Percentiles rank a stretch among this genome's conserved stretches.
These are phyloP conservation scores for Lichenostomus cassidix DNA, from an alignment of 2,113 vertebrate species.

Conservation along the genomic window DNA sequence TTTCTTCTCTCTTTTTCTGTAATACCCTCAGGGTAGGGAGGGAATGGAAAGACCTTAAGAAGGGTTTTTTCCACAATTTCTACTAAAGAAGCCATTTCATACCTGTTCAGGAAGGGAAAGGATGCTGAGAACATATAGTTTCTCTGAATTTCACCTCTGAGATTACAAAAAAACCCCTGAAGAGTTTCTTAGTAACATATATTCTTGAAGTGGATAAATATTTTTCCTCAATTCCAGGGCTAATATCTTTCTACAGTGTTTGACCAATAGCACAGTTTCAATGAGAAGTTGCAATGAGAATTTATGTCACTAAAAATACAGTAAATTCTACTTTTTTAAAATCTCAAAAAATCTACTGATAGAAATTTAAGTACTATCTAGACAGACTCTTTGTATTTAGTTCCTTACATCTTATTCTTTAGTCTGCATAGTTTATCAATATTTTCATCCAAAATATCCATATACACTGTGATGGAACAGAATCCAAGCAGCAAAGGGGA, in stretches of 20 bases:
- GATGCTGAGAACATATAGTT: not conserved
- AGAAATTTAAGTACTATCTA: not conserved
- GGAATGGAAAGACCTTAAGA: not conserved
- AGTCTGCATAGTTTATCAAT: not conserved
- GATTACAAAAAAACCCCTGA: fast-evolving
- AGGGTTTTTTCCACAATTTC: not conserved
- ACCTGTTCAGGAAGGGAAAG: not conserved
- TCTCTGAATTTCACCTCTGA: not conserved
- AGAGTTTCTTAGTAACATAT: not conserved
- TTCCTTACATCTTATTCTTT: not conserved
- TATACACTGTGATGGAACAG: not conserved
- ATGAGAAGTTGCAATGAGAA: not conserved
- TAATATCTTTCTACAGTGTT: not conserved
- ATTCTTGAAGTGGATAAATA: not conserved
- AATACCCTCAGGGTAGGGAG: not conserved
- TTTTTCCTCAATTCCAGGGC: not conserved
- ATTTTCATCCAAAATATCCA: not conserved
- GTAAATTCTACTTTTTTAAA: not conserved
- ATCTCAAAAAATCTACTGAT: not conserved
- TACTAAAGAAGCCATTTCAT: not conserved
- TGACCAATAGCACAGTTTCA: not conserved
- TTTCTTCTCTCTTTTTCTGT: not conserved
- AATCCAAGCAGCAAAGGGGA: not conserved
- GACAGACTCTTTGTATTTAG: not conserved
- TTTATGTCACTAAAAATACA: not conserved